Evolutionary conservation across 2,113 vertebrate genomes (phyloP).

Genomic region (Salvelinus fontinalis): DNA sequence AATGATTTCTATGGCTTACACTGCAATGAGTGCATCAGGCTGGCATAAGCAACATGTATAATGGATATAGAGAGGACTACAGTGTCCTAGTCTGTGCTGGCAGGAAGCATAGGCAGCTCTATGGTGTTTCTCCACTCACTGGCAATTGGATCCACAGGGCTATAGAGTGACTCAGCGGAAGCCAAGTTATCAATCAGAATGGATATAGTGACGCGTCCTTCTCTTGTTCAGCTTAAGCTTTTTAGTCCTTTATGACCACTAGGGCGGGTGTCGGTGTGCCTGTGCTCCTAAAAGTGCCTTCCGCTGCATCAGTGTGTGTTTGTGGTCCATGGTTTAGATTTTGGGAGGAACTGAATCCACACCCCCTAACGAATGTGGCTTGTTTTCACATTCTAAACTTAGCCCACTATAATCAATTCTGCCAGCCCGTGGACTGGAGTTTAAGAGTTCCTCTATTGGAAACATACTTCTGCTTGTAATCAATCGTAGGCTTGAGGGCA

Average conservation of each 20-base stretch:
- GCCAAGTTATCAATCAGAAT: background rate
- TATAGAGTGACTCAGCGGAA: constrained; percentile 5
- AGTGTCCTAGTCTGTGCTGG: background rate
- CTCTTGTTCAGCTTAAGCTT: background rate
- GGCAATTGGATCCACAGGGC: constrained; percentile 4
- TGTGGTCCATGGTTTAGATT: background rate
- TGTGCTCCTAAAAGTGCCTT: too few relatives aligned
- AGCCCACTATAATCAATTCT: constrained; percentile 36
- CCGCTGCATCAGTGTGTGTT: too few relatives aligned
- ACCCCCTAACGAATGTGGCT: background rate
- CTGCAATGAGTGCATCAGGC: background rate
- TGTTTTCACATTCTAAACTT: constrained; percentile 24
- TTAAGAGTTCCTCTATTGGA: constrained; percentile 61
- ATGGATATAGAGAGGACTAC: background rate
- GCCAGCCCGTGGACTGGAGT: constrained; percentile 27
- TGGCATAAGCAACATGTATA: background rate
- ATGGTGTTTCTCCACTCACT: background rate
- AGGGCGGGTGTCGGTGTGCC: background rate
- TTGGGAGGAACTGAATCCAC: background rate
- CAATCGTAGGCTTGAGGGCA: constrained; percentile 51
- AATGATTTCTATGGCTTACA: background rate
- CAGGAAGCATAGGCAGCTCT: background rate
- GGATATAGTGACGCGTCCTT: background rate
- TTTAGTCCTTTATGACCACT: background rate
- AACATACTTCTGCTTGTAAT: constrained; percentile 54